Percentiles rank a stretch among this genome's conserved stretches.
These are phyloP conservation scores for Kryptolebias ocellatus DNA, from an alignment of 2,797 vertebrate genomes.

Conservation along the genomic window DNA sequence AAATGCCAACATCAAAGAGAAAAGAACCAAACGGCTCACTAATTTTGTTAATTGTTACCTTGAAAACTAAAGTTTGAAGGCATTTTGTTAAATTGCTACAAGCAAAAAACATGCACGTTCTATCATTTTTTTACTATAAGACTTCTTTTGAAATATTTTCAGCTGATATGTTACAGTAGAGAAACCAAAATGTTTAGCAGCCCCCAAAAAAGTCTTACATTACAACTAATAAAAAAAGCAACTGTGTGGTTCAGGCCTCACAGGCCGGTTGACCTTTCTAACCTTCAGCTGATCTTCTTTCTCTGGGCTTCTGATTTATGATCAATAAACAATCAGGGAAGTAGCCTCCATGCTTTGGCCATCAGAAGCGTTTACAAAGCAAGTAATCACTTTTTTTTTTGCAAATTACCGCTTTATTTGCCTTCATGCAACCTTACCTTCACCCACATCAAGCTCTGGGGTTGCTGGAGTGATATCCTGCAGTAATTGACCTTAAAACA, in stretches of 20 bases:
- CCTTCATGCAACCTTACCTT: constrained; percentile 69
- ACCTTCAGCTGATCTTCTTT: constrained; percentile 67
- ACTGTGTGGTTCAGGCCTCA: neutral
- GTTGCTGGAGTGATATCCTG: constrained; percentile 41
- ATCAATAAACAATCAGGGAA: constrained; percentile 84
- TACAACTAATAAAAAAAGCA: too few species aligned
- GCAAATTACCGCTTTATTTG: constrained; percentile 80
- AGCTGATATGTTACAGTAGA: too few species aligned
- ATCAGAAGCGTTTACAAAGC: constrained; percentile 79
- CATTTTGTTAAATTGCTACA: too few species aligned
- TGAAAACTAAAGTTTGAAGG: neutral
- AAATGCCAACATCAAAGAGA: constrained; percentile 17
- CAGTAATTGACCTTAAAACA: constrained; percentile 63
- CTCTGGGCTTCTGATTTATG: constrained; percentile 65
- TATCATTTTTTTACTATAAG: too few species aligned
- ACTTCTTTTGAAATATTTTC: too few species aligned
- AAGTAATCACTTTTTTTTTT: constrained; percentile 74
- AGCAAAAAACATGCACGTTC: neutral
- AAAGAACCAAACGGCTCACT: neutral
- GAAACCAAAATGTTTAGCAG: too few species aligned
- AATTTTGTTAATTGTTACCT: neutral
- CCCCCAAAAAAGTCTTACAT: too few species aligned
- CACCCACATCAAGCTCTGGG: constrained; percentile 58
- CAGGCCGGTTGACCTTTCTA: constrained; percentile 56
- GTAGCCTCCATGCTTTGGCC: constrained; percentile 66